These are phyloP conservation scores for Leucophenga montana DNA, from an alignment of 2,888 invertebrate species.

Conservation along the genomic window DNA sequence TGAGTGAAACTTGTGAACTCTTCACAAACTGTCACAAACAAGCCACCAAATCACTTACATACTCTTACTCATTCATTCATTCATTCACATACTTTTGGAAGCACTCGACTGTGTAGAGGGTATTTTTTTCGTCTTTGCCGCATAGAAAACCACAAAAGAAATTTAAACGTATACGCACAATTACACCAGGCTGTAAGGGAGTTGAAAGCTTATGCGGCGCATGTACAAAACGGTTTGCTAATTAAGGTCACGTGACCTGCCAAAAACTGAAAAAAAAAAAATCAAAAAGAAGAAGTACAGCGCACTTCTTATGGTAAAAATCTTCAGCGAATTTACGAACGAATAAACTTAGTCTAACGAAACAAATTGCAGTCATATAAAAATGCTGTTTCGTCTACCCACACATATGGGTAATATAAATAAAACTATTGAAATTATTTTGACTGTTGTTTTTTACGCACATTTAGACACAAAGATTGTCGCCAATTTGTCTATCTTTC, in stretches of 20 bases:
- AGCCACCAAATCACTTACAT: not conserved
- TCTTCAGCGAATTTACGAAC: slow-evolving; percentile 47
- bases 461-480: slow-evolving; percentile 12
- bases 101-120: too few relatives aligned
- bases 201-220: slow-evolving; percentile 27
- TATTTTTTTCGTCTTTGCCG: too few relatives aligned
- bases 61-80: too few relatives aligned
- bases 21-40: not conserved
- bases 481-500: not conserved
- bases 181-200: slow-evolving; percentile 39
- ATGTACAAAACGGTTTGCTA: slow-evolving; percentile 40
- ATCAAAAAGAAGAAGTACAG: slow-evolving; percentile 48
- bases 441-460: not conserved
- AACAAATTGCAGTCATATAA: slow-evolving; percentile 1
- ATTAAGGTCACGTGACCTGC: slow-evolving; percentile 60
- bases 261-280: slow-evolving; percentile 7
- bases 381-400: not conserved
- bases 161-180: slow-evolving; percentile 48
- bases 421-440: too few relatives aligned
- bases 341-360: slow-evolving; percentile 41
- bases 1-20: not conserved
- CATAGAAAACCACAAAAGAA: slow-evolving; percentile 29
- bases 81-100: too few relatives aligned
- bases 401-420: not conserved
- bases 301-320: slow-evolving; percentile 45